phyloP scores from a whole-genome alignment of 2,797 vertebrate genomes.

The Hydrolagus colliei region DNA sequence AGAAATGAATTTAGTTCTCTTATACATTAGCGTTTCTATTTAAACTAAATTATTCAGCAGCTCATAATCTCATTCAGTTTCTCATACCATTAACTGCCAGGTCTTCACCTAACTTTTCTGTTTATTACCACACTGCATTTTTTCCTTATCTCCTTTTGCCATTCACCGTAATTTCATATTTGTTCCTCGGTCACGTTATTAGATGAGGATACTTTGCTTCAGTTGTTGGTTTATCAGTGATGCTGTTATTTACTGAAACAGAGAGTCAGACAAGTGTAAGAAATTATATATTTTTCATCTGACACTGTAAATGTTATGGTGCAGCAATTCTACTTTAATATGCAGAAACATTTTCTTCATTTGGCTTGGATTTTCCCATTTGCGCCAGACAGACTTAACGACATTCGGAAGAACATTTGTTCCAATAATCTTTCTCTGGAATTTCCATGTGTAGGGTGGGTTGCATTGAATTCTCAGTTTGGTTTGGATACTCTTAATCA shows the following conservation, averaged over 20 bases:
- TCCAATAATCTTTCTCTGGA: too few relatives aligned
- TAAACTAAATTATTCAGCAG: constrained; percentile 25
- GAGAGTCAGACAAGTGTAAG: not conserved
- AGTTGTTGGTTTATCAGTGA: not conserved
- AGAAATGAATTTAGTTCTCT: constrained; percentile 31
- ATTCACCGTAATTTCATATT: not conserved
- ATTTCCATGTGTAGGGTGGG: too few relatives aligned
- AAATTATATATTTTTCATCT: not conserved
- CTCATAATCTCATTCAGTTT: constrained; percentile 4
- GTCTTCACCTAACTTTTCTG: constrained; percentile 14
- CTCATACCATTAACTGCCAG: constrained; percentile 11
- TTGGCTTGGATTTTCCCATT: too few relatives aligned
- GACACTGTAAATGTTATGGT: not conserved
- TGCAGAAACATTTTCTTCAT: not conserved
- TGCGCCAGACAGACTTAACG: too few relatives aligned
- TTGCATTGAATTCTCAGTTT: too few relatives aligned
- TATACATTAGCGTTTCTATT: constrained; percentile 30
- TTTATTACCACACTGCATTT: constrained; percentile 6
- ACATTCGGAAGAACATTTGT: too few relatives aligned
- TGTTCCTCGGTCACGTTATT: not conserved
- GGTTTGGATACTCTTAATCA: too few relatives aligned
- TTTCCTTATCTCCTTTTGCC: not conserved
- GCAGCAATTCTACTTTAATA: not conserved
- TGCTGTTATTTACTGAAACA: not conserved
- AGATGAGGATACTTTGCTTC: not conserved